Base-by-base conservation (phyloP, 2,113 vertebrate species). In the Fulmarus glacialis region DNA sequence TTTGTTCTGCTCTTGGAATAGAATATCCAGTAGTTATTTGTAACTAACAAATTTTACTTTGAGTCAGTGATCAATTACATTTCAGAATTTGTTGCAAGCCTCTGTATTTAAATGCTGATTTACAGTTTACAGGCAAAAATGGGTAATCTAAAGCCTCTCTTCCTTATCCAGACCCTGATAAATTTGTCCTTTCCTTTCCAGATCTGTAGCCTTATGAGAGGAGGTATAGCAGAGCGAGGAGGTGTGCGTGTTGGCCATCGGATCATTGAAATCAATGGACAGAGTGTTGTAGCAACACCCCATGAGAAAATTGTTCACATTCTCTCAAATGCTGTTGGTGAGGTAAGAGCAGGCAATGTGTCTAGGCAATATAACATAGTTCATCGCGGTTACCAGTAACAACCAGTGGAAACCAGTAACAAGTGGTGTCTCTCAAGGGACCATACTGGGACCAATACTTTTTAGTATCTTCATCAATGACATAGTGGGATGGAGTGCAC, bases 121-220 rank as follows among this genome's bases (percentile, higher is more conserved):
- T 43, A 45, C 34, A 77, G 13, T 22, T 89, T 38, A 45, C 15
- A 60, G 58, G 22, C 40, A 94, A 96, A 81, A 85, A 40, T 2
- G 3, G 4, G 2, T 74, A 30, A 59, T 45, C 8, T 52, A 47
- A 88, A 73, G 27, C 32, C 11, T 58, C 55, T 67, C 4, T 74
- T 89, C 32, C 12, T 40, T 80, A 56, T 32, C 18, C 29, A 73
- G 23, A 1, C 13, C 4, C 4, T 42, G 62, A 56, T 21, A 85
- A 55, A 77, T 67, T 30, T 68, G 9, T 67, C 40, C 27, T 94
- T 77, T 83, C 26, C 23, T 24, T 75, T 93, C 22, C 93, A 99
- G 99, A 99, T 99, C 96, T 99, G 99, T 95, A 99, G 99, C 98
- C 99, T 99, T 94, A 99, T 99, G 99, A 98, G 99, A 89, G 99